These are phyloP conservation scores for Phoxinus dragarum DNA, from an alignment of 2,797 vertebrate species.

Conservation along the genomic window DNA sequence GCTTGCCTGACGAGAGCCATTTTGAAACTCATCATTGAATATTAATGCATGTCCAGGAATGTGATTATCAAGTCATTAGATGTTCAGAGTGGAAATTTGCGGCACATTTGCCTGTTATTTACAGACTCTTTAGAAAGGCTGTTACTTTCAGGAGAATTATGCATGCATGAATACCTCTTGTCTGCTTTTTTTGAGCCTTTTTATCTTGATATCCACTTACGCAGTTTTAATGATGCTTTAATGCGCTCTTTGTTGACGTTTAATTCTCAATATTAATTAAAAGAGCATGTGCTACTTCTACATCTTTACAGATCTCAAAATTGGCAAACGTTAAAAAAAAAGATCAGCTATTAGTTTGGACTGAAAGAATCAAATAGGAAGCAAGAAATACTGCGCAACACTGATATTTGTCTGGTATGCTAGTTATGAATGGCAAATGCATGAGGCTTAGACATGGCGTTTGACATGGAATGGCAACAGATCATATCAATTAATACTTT, in stretches of 20 bases:
- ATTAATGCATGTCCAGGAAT: conserved; percentile 54
- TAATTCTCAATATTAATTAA: conserved; percentile 49
- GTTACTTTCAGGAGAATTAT: conserved; percentile 51
- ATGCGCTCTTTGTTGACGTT: conserved; percentile 43
- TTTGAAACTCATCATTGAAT: conserved; percentile 26
- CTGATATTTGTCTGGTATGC: conserved; percentile 48
- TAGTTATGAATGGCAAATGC: conserved; percentile 39
- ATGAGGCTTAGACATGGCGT: conserved; percentile 58
- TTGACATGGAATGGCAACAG: conserved; percentile 49
- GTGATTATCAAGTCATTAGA: conserved; percentile 52
- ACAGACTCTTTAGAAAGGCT: conserved; percentile 49
- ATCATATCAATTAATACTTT: conserved; percentile 67
- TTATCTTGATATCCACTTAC: conserved; percentile 53
- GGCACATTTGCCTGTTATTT: conserved; percentile 59
- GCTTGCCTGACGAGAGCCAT: conserved; percentile 31
- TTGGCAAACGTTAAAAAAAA: conserved; percentile 12
- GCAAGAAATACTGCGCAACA: conserved; percentile 51
- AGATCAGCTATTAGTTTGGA: conserved; percentile 30
- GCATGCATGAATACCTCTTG: conserved; percentile 56
- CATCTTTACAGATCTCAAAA: conserved; percentile 35
- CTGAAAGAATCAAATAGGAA: conserved; percentile 31
- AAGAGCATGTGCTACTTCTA: conserved; percentile 39
- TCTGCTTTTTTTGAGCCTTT: conserved; percentile 20
- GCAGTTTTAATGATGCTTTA: conserved; percentile 50
- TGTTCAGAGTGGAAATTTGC: conserved; percentile 51